Evolutionary conservation across 2,888 invertebrate species (phyloP), one percentile per base, ranked within the genome.

Genomic region (Microplitis manilae): DNA sequence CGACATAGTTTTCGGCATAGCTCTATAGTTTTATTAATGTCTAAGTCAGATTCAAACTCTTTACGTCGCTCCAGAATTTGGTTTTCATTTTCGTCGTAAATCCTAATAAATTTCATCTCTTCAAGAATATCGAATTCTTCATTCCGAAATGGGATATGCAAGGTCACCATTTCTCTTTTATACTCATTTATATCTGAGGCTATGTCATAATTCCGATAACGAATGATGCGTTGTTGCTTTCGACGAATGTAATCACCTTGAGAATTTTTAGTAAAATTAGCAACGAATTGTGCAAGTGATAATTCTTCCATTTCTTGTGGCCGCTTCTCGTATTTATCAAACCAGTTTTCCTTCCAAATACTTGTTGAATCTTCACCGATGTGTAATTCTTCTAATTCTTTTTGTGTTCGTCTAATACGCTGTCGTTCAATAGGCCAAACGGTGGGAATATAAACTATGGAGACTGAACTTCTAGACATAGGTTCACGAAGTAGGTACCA

Each of bases 291-390:
- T 6, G 89, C 90, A 82, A 72, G 86, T 85, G 68, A 88, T 79
- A n/a, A 74, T 86, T 68, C 76, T 84, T 72, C 8, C 90, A 81
- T 2, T 62, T 59, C 65, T 40, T 81, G 74, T 89, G 90, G 80
- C 90, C 77, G 82, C 88, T 84, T 83, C n/a, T 90, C 85, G 79
- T 90, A 90, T 75, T 88, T 88, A 73, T 89, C 88, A 65, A 90
- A 86, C 83, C 87, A 88, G 83, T 90, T 87, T 77, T 89, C 87
- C 76, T 86, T 90, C 89, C 90, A 90, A 41, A 90, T 81, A 76
- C 91, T 84, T 83, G 80, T 81, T 20, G 79, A 80, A 61, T 81
- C 77, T 40, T 73, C 77, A 72, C 86, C 84, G 41, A 76, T 20
- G 79, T 83, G 82, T 77, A 87, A 89, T 20, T 13, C 59, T 60